Evolutionary conservation across 1,140 invertebrate species (phyloP).

Genomic region (Streblospio benedicti): DNA sequence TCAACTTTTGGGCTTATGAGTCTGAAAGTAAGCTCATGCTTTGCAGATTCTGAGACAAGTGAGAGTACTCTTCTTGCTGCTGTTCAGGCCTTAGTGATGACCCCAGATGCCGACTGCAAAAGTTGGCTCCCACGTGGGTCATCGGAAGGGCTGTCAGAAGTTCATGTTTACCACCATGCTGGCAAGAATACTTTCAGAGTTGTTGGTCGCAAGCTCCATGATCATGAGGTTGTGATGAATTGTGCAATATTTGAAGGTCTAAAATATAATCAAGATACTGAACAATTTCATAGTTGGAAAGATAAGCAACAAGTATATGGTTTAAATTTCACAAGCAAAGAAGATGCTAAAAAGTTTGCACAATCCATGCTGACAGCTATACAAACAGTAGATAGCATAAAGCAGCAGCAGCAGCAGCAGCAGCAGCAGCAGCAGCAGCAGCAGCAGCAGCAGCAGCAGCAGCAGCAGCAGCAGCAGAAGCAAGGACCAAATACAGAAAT

Average conservation of each 20-base stretch:
- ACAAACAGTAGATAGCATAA: slow-evolving; percentile 43
- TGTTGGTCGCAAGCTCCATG: slow-evolving; percentile 90
- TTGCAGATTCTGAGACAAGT: too few species aligned
- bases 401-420: slow-evolving; percentile 5
- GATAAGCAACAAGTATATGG: slow-evolving; percentile 96
- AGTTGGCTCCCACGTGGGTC: slow-evolving; percentile 90
- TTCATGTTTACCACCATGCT: slow-evolving; percentile 93
- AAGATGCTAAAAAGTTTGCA: slow-evolving; percentile 92
- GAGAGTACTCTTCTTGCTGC: slow-evolving; percentile 95
- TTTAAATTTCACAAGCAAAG: slow-evolving; percentile 92
- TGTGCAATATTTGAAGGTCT: slow-evolving; percentile 90
- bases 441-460: slow-evolving; percentile 13
- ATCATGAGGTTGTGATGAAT: slow-evolving; percentile 97
- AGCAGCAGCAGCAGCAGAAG: slow-evolving; percentile 15
- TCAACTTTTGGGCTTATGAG: too few species aligned
- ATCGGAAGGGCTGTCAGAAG: slow-evolving; percentile 81
- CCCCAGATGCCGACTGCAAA: slow-evolving; percentile 91
- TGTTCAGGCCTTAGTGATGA: slow-evolving; percentile 92
- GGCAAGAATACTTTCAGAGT: slow-evolving; percentile 93
- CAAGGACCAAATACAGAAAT: not conserved
- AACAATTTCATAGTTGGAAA: slow-evolving; percentile 92
- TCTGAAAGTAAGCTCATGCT: too few species aligned
- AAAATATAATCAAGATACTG: slow-evolving; percentile 96
- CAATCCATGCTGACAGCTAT: slow-evolving; percentile 54
- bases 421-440: slow-evolving; percentile 8